Conservation (phyloP, 2,888 invertebrate genomes). For the Stenurella melanura region DNA sequence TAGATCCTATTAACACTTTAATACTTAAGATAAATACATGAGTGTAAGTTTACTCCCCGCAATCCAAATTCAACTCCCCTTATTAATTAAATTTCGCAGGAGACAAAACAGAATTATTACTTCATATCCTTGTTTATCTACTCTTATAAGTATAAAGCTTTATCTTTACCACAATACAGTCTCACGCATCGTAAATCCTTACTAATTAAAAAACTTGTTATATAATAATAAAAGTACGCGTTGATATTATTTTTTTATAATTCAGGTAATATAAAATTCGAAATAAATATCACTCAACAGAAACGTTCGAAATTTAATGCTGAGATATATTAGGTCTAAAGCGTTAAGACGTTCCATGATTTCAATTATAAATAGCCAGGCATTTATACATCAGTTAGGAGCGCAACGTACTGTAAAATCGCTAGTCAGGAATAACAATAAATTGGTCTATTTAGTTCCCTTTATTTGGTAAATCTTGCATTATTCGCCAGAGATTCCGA, state of each 20-base stretch:
- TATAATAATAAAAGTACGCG: neutral
- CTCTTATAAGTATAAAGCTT: constrained; percentile 37
- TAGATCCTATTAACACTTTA: constrained; percentile 63
- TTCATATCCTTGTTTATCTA: constrained; percentile 48
- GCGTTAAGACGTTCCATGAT: neutral
- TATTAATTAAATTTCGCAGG: constrained; percentile 60
- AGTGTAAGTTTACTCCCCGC: constrained; percentile 60
- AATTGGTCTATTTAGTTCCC: constrained; percentile 19
- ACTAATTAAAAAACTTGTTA: constrained; percentile 31
- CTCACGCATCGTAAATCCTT: constrained; percentile 9
- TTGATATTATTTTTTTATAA: neutral
- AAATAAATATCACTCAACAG: too few relatives aligned
- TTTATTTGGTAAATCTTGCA: constrained; percentile 40
- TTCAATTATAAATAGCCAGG: neutral
- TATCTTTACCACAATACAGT: constrained; percentile 43
- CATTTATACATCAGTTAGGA: constrained; percentile 8
- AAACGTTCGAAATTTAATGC: too few relatives aligned
- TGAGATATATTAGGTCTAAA: neutral
- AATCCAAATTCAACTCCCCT: constrained; percentile 58
- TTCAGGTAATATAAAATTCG: neutral
- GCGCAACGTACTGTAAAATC: neutral
- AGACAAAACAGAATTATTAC: constrained; percentile 59
- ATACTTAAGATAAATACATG: constrained; percentile 62
- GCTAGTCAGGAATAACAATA: constrained; percentile 18
- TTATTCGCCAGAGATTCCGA: constrained; percentile 41